phyloP scores from a whole-genome alignment of 37 sponge, comb jelly and placozoan species.

The Cliona cf. orientalis region DNA sequence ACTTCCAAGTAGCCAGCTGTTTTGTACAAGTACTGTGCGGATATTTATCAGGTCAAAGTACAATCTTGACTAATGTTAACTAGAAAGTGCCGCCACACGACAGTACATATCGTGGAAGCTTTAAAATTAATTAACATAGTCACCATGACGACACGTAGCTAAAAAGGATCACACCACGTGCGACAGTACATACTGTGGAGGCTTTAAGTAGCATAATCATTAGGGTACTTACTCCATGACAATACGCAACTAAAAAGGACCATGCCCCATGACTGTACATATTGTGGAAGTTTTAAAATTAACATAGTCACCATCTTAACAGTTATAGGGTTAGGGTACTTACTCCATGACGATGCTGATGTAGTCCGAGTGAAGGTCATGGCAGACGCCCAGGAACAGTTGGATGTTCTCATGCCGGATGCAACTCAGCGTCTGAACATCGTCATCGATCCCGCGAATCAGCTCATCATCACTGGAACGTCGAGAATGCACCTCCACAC shows the following conservation, averaged over 20 bases:
- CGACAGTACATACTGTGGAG: no score
- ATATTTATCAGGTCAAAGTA: no score
- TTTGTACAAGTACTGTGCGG: no score
- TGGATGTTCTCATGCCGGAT: slow-evolving; percentile 81
- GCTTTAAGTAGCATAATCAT: not conserved
- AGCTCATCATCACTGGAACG: slow-evolving; percentile 1
- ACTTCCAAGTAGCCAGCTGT: no score
- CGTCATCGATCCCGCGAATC: slow-evolving; percentile 12
- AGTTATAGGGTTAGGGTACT: not conserved
- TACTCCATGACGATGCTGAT: slow-evolving; percentile 42
- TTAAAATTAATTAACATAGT: not conserved
- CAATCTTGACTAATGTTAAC: not conserved
- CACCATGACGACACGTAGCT: no score
- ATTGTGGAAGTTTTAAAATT: not conserved
- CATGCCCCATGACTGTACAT: not conserved
- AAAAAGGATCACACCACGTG: no score
- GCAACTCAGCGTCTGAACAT: slow-evolving; percentile 49
- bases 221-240: not conserved
- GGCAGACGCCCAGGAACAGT: slow-evolving; percentile 74
- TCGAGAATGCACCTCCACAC: slow-evolving; percentile 49
- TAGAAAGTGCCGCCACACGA: not conserved
- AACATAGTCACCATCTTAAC: no score
- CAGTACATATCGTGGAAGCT: not conserved
- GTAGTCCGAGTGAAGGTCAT: slow-evolving; percentile 31
- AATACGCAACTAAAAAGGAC: not conserved